These are phyloP conservation scores for Acanthochromis polyacanthus DNA, from an alignment of 2,113 vertebrate genomes.

Conservation along the genomic window DNA sequence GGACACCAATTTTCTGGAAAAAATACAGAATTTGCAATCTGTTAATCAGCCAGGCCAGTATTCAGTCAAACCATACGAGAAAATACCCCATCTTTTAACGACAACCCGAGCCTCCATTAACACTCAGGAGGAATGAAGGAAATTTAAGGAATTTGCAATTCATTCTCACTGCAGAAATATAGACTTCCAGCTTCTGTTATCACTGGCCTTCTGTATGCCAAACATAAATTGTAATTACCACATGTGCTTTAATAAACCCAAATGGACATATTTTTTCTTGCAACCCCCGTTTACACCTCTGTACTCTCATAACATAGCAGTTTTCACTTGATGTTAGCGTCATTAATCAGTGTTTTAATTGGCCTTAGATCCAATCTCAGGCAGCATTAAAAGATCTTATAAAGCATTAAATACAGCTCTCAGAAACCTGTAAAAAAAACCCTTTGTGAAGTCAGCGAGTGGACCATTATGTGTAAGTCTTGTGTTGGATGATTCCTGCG, in stretches of 20 bases:
- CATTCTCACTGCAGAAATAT: too few relatives aligned
- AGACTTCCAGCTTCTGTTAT: too few relatives aligned
- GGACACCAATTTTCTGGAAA: too few relatives aligned
- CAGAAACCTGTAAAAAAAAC: not conserved
- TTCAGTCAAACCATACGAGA: too few relatives aligned
- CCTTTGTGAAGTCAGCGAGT: not conserved
- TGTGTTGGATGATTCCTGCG: not conserved
- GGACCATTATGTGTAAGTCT: not conserved
- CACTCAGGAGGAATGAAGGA: not conserved
- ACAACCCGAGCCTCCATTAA: too few relatives aligned
- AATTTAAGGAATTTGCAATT: not conserved
- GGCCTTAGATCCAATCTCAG: conserved; percentile 1
- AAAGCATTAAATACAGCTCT: not conserved
- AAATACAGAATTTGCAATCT: too few relatives aligned
- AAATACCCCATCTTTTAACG: too few relatives aligned
- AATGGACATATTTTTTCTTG: not conserved
- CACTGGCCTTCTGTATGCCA: not conserved
- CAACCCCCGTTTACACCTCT: not conserved
- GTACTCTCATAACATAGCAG: not conserved
- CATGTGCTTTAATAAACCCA: not conserved
- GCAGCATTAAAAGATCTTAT: not conserved
- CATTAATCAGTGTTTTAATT: conserved; percentile 1
- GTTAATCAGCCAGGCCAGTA: too few relatives aligned
- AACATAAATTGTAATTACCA: not conserved
- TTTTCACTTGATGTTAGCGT: not conserved